Evolutionary conservation across 1,140 invertebrate genomes (phyloP).

Genomic region (Camponotus pennsylvanicus): DNA sequence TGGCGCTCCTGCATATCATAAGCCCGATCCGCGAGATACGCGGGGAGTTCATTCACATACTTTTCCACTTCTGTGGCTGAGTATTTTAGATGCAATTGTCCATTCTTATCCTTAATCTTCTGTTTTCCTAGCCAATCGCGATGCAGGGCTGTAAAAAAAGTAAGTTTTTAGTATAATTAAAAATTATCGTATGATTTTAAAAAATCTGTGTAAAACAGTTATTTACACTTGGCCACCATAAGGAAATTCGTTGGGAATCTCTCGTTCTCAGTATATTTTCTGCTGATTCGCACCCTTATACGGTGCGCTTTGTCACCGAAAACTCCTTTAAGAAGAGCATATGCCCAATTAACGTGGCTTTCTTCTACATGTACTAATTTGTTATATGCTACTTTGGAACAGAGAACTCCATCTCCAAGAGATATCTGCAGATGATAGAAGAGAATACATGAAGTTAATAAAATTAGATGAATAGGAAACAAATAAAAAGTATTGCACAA

Average conservation of each 20-base stretch:
- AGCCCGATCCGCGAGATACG: conserved; percentile 15
- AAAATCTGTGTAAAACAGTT: not conserved
- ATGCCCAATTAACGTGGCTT: conserved; percentile 19
- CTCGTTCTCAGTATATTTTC: not conserved
- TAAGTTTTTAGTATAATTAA: not conserved
- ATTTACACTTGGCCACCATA: conserved; percentile 10
- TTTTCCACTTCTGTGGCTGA: not conserved
- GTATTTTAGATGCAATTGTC: conserved; percentile 10
- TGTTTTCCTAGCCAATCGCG: conserved; percentile 8
- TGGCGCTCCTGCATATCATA: conserved; percentile 32
- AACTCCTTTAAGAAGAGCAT: conserved; percentile 30
- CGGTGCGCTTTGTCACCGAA: conserved; percentile 10
- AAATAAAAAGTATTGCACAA: not conserved
- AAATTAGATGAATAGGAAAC: not conserved
- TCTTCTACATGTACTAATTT: conserved; percentile 12
- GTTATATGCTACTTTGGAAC: conserved; percentile 3
- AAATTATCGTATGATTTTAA: conserved; percentile 15
- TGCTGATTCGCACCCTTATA: conserved; percentile 14
- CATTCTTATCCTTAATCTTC: not conserved
- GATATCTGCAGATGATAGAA: not conserved
- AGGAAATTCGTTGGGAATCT: conserved; percentile 14
- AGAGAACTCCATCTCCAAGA: conserved; percentile 39
- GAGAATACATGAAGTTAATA: not conserved
- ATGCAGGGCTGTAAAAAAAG: conserved; percentile 5
- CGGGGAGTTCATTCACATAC: conserved; percentile 18